Evolutionary conservation across 2,797 vertebrate genomes (phyloP).

Genomic region (Amniataba percoides): DNA sequence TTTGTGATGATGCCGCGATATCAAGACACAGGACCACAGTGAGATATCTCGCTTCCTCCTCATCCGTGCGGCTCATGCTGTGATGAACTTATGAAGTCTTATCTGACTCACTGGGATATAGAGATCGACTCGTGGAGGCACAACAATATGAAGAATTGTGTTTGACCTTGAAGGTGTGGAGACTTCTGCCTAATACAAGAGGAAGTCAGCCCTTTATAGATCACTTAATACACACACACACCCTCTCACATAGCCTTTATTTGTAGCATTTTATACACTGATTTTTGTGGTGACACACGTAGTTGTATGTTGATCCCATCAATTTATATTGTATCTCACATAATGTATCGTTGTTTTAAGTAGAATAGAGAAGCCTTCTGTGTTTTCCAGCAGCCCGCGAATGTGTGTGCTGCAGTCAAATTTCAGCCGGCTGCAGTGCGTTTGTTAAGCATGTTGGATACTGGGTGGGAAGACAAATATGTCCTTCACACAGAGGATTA

Average conservation of each 20-base stretch:
- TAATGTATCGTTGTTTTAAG: slow-evolving; percentile 23
- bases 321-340: slow-evolving; percentile 16
- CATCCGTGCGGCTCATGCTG: slow-evolving; percentile 39
- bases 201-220: slow-evolving; percentile 22
- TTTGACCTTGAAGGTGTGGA: slow-evolving; percentile 58
- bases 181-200: slow-evolving; percentile 18
- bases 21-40: slow-evolving; percentile 24
- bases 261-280: slow-evolving; percentile 15
- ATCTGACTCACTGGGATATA: slow-evolving; percentile 54
- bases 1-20: slow-evolving; percentile 42
- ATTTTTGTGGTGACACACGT: slow-evolving; percentile 2
- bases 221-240: slow-evolving; percentile 1
- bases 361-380: slow-evolving; percentile 5
- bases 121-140: slow-evolving; percentile 32
- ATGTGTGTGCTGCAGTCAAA: slow-evolving; percentile 54
- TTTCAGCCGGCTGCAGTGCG: slow-evolving; percentile 57
- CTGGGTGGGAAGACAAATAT: slow-evolving; percentile 82
- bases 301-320: slow-evolving; percentile 25
- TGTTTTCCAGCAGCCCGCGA: slow-evolving; percentile 25
- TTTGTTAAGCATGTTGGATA: slow-evolving; percentile 73
- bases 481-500: slow-evolving; percentile 90
- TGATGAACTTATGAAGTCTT: slow-evolving; percentile 59
- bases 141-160: slow-evolving; percentile 38
- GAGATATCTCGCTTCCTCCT: slow-evolving; percentile 40
- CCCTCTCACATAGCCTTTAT: neutral